These are phyloP conservation scores for Hassar affinis DNA, from an alignment of 2,113 vertebrate species.

Conservation along the genomic window DNA sequence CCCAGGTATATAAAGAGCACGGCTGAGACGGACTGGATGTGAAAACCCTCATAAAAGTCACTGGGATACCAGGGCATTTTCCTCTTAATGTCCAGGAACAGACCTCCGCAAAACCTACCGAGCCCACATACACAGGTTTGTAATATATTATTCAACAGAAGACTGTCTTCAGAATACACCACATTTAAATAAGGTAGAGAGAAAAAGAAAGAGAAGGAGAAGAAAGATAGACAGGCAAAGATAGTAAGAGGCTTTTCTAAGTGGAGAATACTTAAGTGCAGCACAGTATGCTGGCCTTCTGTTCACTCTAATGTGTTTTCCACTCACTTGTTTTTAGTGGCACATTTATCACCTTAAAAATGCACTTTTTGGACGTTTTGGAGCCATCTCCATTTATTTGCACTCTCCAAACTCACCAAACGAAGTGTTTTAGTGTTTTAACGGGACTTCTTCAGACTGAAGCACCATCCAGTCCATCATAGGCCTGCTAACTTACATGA, in stretches of 20 bases:
- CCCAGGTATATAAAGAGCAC: slow-evolving; percentile 98
- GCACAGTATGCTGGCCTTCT: not conserved
- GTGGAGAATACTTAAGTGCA: not conserved
- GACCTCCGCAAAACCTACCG: slow-evolving; percentile 91
- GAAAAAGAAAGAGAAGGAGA: not conserved
- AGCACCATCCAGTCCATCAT: slow-evolving; percentile 15
- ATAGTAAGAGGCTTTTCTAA: not conserved
- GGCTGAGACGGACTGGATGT: slow-evolving; percentile 94
- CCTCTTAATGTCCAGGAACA: slow-evolving; percentile 89
- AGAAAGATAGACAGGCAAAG: not conserved
- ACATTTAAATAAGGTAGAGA: not conserved
- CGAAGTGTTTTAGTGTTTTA: slow-evolving; percentile 12
- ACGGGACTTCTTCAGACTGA: not conserved
- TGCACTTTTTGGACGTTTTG: not conserved
- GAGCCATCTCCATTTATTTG: slow-evolving; percentile 2
- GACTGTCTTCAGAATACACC: slow-evolving; percentile 12
- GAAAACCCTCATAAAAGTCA: slow-evolving; percentile 91
- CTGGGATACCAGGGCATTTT: slow-evolving; percentile 90
- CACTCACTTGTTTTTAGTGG: slow-evolving; percentile 11
- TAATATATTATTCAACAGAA: slow-evolving; percentile 34
- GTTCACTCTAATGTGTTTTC: not conserved
- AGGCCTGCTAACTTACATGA: not conserved
- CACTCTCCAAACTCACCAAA: not conserved
- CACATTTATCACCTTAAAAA: slow-evolving; percentile 20
- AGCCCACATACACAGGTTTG: slow-evolving; percentile 21